Evolutionary conservation across 2,797 vertebrate species (phyloP).

Genomic region (Adrianichthys oophorus): DNA sequence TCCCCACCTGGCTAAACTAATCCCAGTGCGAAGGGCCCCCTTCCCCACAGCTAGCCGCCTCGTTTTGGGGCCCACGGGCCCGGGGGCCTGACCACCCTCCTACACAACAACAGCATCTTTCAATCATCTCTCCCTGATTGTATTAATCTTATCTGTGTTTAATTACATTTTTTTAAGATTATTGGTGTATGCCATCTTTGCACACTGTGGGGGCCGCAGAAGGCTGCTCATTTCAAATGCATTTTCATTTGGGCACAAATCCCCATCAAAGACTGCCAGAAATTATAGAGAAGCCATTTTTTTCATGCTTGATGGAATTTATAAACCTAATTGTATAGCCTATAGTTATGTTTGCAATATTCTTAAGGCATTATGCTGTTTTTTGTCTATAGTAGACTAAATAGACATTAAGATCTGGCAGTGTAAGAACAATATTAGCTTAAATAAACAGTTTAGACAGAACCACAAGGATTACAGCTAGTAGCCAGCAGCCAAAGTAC

Average conservation of each 20-base stretch:
- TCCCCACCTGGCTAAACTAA: constrained; percentile 79
- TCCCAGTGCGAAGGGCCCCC: constrained; percentile 76
- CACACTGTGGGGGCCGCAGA: constrained; percentile 78
- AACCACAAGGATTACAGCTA: not conserved
- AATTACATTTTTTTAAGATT: constrained; percentile 86
- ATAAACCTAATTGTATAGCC: constrained; percentile 59
- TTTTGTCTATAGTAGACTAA: constrained; percentile 4
- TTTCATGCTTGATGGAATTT: constrained; percentile 57
- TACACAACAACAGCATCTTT: constrained; percentile 81
- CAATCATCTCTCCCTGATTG: constrained; percentile 82
- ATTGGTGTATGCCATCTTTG: constrained; percentile 83
- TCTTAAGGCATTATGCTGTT: constrained; percentile 3
- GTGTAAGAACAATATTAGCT: not conserved
- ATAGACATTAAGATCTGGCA: not conserved
- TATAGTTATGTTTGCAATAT: constrained; percentile 37
- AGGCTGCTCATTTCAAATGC: constrained; percentile 79
- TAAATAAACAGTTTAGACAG: not conserved
- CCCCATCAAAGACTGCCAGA: constrained; percentile 71
- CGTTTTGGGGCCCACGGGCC: constrained; percentile 68
- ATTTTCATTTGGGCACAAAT: constrained; percentile 79
- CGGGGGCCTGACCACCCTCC: constrained; percentile 73
- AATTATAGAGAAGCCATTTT: constrained; percentile 59
- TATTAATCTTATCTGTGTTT: constrained; percentile 85
- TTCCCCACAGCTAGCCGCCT: constrained; percentile 70
- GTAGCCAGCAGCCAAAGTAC: constrained; percentile 1